Percentiles rank a stretch among this genome's conserved stretches.
Conservation (phyloP, 2,113 vertebrate genomes). For the Murina feae region DNA sequence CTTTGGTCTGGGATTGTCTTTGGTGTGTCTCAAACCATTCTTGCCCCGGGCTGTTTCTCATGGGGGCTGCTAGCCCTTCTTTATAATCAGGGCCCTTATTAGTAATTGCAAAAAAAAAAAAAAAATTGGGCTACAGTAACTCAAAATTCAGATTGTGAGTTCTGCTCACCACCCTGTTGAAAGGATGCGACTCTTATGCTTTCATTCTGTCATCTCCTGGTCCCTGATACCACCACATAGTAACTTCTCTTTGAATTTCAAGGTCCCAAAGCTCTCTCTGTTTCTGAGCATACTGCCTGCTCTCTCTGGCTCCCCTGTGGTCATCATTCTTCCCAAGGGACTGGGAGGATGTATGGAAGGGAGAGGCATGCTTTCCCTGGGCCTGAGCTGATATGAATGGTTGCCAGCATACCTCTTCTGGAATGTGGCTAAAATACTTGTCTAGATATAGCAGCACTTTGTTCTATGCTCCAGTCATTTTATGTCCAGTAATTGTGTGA, state of each 20-base stretch:
- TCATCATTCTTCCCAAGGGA: not conserved
- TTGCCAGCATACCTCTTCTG: not conserved
- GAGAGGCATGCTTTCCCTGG: not conserved
- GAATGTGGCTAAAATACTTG: not conserved
- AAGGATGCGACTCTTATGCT: not conserved
- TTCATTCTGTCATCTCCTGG: not conserved
- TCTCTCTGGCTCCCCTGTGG: not conserved
- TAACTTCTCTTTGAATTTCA: not conserved
- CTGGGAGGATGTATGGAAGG: not conserved
- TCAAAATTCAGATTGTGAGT: not conserved
- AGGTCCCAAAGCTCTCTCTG: not conserved
- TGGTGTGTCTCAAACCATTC: not conserved
- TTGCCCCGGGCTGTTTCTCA: not conserved
- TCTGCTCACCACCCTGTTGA: not conserved
- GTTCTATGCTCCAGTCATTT: not conserved
- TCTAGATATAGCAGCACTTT: not conserved
- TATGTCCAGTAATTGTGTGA: not conserved
- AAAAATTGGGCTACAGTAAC: not conserved
- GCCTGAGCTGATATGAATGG: not conserved
- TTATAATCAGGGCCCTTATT: not conserved
- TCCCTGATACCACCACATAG: not conserved
- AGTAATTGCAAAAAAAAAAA: not conserved
- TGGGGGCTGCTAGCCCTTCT: not conserved
- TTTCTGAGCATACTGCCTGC: not conserved
- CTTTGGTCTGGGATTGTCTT: not conserved